Conservation (phyloP, 2,888 invertebrate species). For the Nomada flava region DNA sequence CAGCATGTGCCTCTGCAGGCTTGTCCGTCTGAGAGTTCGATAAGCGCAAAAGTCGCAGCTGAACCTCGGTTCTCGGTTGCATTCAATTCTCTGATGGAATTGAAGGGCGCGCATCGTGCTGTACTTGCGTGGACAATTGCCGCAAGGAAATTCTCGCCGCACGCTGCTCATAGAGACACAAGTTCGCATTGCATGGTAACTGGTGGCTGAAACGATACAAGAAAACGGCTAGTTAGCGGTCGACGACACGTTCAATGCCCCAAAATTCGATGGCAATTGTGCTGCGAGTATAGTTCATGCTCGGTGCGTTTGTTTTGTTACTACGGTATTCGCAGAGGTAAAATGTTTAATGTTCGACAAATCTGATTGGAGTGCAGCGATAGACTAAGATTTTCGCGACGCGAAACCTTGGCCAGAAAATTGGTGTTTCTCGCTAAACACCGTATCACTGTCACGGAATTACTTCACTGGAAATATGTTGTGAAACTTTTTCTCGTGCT, state of each 20-base stretch:
- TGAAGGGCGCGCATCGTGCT: conserved; percentile 69
- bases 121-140: conserved; percentile 70
- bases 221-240: conserved; percentile 16
- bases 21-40: conserved; percentile 68
- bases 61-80: conserved; percentile 72
- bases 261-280: not conserved
- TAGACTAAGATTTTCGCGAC: too few species aligned
- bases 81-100: conserved; percentile 75
- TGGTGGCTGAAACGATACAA: conserved; percentile 45
- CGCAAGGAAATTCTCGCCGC: conserved; percentile 62
- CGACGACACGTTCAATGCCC: not conserved
- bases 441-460: too few species aligned
- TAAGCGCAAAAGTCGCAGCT: conserved; percentile 73
- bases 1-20: conserved; percentile 71
- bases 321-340: not conserved
- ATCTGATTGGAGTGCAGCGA: too few species aligned
- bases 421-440: too few species aligned
- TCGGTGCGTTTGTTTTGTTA: not conserved
- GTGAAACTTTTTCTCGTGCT: conserved; percentile 77
- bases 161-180: conserved; percentile 31
- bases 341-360: too few species aligned
- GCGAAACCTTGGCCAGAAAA: too few species aligned
- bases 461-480: conserved; percentile 27
- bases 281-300: not conserved
- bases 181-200: not conserved